Conservation (phyloP, 2,888 invertebrate species). For the Brachypalpus laphriformis region DNA sequence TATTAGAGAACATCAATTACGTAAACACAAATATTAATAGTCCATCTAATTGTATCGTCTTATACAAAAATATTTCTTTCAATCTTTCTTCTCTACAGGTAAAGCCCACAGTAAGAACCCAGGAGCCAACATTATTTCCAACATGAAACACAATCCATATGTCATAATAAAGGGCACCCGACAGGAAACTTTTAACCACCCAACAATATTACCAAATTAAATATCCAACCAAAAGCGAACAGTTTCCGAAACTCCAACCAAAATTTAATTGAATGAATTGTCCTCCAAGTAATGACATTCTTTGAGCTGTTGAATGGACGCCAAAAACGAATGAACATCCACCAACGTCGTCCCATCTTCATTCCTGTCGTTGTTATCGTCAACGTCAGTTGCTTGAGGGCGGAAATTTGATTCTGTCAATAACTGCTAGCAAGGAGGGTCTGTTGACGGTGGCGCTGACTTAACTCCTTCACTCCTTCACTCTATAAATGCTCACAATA, state of each 20-base stretch:
- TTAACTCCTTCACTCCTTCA: conserved; percentile 32
- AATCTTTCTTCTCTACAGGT: background rate
- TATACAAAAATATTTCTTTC: background rate
- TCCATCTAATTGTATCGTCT: background rate
- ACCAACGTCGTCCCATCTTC: conserved; percentile 33
- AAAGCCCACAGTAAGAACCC: background rate
- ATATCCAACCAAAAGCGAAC: conserved; percentile 47
- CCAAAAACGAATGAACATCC: conserved; percentile 63
- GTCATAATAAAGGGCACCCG: background rate
- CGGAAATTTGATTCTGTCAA: conserved; percentile 67
- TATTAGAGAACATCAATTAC: no score
- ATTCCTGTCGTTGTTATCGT: conserved; percentile 56
- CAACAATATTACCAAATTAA: conserved; percentile 59
- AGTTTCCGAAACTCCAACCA: conserved; percentile 43
- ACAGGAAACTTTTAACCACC: conserved; percentile 27
- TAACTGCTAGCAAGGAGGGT: conserved; percentile 45
- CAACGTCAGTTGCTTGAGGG: conserved; percentile 59
- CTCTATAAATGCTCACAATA: conserved; percentile 25
- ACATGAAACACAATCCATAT: background rate
- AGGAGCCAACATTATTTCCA: background rate
- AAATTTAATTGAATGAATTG: conserved; percentile 66
- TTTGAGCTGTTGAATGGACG: conserved; percentile 61
- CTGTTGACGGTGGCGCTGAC: conserved; percentile 34
- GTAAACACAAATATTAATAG: background rate
- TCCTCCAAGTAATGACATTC: conserved; percentile 63